Base-by-base conservation (phyloP, 2,113 vertebrate genomes). In the Mustela nigripes region DNA sequence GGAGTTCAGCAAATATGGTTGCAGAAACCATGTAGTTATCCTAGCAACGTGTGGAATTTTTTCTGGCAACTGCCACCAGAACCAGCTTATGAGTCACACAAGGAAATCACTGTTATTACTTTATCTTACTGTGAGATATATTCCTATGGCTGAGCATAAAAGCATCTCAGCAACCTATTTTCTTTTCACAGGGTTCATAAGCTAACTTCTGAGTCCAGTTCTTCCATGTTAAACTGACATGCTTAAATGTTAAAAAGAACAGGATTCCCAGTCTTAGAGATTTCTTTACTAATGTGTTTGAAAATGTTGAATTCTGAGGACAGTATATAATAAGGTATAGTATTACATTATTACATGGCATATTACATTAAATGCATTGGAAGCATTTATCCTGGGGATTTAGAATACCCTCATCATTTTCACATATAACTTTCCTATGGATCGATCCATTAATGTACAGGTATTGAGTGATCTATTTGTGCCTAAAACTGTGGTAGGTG, bases 41-140 rank as follows among this genome's bases (percentile, higher is more conserved):
- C 33, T 85, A 96, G 42, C 50, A 93, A 62, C 16, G 12, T 78
- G 60, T 82, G 28, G 18, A 94, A 81, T 45, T 89, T 83, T 83
- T 82, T 91, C 63, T 95, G 85, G 56, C 76, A 96, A 67, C 50
- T 93, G 73, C 65, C 56, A 84, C 76, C 60, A 71, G 71, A 96
- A 88, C 89, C 42, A 71, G 36, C 22, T 88, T 95, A 90, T 96
- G 89, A 97, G 91, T 94, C 96, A 97, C 92, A 85, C 58, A 96
- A 87, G 82, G 65, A 93, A 98, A 97, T 98, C 58, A 95, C 82
- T 89, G 78, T 86, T 89, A 96, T 85, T 94, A 94, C 53, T 95
- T 97, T 85, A 93, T 71, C 86, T 95, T 86, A 45, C 39, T 71
- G 78, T 93, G 96, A 95, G 78, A 89, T 96, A 88, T 82, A 60